Conservation (phyloP, 2,888 invertebrate species). For the Spisula subtruncata region DNA sequence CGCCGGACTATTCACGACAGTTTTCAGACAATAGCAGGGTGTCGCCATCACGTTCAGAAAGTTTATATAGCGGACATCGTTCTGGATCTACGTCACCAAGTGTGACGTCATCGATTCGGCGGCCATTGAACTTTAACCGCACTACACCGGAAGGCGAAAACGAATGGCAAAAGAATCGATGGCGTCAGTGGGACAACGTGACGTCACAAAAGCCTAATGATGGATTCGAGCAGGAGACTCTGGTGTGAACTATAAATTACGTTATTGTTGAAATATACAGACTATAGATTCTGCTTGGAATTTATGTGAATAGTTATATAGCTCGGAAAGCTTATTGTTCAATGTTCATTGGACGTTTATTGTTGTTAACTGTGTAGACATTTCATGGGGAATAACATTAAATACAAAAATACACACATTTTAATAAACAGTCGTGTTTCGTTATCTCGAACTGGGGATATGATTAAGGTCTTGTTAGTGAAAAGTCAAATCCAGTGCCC, state of each 20-base stretch:
- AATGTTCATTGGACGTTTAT: not conserved
- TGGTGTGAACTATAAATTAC: conserved; percentile 75
- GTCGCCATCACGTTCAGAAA: conserved; percentile 73
- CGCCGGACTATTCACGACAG: conserved; percentile 74
- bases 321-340: conserved; percentile 16
- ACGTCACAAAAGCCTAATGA: conserved; percentile 80
- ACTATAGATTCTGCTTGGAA: not conserved
- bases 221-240: conserved; percentile 84
- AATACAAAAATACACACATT: conserved; percentile 14
- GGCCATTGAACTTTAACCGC: conserved; percentile 76
- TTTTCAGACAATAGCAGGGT: conserved; percentile 54
- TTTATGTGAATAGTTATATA: conserved; percentile 4
- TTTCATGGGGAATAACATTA: conserved; percentile 9
- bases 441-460: too few relatives aligned
- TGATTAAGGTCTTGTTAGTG: too few relatives aligned
- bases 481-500: too few relatives aligned
- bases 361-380: conserved; percentile 15
- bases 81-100: conserved; percentile 77
- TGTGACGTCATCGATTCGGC: conserved; percentile 75
- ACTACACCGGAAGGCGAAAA: conserved; percentile 73
- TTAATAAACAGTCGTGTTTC: not conserved
- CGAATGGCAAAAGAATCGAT: conserved; percentile 84
- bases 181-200: conserved; percentile 85
- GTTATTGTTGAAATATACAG: not conserved
- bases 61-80: conserved; percentile 53